Base-by-base conservation (phyloP, 2,113 vertebrate genomes). In the Ardeotis arabs region DNA sequence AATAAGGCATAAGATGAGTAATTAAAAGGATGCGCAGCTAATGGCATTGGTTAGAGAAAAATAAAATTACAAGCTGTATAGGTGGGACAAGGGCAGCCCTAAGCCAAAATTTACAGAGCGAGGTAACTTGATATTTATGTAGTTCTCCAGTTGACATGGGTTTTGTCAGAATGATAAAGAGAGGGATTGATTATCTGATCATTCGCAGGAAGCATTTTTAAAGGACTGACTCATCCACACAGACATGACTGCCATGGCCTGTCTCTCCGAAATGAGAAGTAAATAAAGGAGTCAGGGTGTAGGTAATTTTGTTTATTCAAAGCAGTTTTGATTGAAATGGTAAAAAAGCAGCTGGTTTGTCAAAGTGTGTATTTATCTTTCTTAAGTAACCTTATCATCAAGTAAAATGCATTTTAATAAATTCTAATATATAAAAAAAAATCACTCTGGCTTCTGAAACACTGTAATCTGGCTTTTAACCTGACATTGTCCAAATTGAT, bases 81-180 rank as follows among this genome's bases (percentile, higher is more conserved):
- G 90, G 35, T 66, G 69, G 68, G 87, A 89, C 35, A 56, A 87
- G 82, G 76, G 77, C 58, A 93, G 29, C n/a, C 53, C 27, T 79
- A 58, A 94, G 66, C 44, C 67, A 89, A 75, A 91, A 89, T 74
- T 69, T 67, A 58, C 68, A 27, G 63, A 72, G 75, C 22, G 19
- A 87, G 77, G 74, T 77, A 93, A 56, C 69, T n/a, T 93, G 91
- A 68, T 89, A 90, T 95, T 96, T 87, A 12, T 79, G 70, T 56
- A 80, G 66, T 31, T 85, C 68, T 88, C 18, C 68, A 44, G 80
- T 23, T 83, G 56, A 66, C 60, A 74, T 4, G 15, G 58, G 60
- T 56, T 95, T 92, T 84, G 29, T 84, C 74, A 90, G 72, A 84
- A 16, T 52, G 79, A 35, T 76, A 56, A 52, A 79, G 84, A 70